phyloP scores from a whole-genome alignment of 2,113 vertebrate genomes.

The Prionailurus viverrinus region DNA sequence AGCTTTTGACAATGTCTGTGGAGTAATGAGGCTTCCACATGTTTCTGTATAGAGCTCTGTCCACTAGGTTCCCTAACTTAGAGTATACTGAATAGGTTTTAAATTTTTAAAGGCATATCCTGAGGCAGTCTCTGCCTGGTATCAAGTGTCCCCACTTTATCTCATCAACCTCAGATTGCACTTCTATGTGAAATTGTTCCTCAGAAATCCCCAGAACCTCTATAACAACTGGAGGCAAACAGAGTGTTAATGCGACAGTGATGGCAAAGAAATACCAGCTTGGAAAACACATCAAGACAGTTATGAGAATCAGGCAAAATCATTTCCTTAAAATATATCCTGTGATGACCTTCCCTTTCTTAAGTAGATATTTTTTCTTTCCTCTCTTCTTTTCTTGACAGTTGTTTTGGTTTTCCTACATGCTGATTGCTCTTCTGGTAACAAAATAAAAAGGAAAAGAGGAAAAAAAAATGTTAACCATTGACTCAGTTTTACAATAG shows the following conservation, averaged over 20 bases:
- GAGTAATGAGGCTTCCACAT: neutral
- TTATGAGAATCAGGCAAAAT: neutral
- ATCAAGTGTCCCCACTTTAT: neutral
- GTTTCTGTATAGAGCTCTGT: neutral
- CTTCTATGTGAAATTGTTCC: neutral
- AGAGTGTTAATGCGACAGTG: neutral
- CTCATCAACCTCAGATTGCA: neutral
- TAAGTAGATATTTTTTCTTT: neutral
- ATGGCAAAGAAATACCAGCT: neutral
- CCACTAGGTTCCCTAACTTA: neutral
- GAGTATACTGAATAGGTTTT: neutral
- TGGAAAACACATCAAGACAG: neutral
- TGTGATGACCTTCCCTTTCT: constrained; percentile 1
- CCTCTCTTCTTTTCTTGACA: constrained; percentile 55
- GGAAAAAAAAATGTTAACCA: constrained; percentile 36
- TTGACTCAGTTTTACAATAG: constrained; percentile 26
- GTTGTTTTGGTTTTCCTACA: constrained; percentile 60
- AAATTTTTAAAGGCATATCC: neutral
- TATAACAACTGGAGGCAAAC: neutral
- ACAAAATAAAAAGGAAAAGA: constrained; percentile 27
- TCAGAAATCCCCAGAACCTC: neutral
- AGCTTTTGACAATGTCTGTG: neutral
- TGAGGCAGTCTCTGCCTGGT: neutral
- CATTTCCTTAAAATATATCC: neutral
- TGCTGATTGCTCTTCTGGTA: constrained; percentile 17